Conservation (phyloP, 2,888 invertebrate genomes). For the Rhamnusium bicolor region DNA sequence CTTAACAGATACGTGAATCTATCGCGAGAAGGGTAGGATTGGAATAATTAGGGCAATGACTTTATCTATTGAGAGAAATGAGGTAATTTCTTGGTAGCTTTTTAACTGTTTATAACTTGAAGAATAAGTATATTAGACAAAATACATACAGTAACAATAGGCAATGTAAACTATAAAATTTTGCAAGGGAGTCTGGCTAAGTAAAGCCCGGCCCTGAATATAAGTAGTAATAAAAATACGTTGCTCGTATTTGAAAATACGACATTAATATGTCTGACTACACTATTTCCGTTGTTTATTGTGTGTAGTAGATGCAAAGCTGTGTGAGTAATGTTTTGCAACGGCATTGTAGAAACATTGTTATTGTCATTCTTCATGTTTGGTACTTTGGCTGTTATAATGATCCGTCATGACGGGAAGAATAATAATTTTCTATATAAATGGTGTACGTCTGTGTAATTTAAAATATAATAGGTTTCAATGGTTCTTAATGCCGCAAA, state of each 20-base stretch:
- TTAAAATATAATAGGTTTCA: conserved; percentile 9
- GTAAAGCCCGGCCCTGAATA: not conserved
- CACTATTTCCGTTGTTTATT: conserved; percentile 17
- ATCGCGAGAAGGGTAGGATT: too few relatives aligned
- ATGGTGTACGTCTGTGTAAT: conserved; percentile 13
- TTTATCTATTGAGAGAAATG: too few relatives aligned
- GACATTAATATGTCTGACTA: conserved; percentile 12
- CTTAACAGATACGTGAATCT: too few relatives aligned
- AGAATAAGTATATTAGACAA: too few relatives aligned
- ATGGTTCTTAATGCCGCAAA: not conserved
- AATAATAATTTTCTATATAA: conserved; percentile 22
- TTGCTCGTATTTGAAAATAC: conserved; percentile 15
- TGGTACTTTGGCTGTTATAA: conserved; percentile 15
- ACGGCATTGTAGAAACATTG: not conserved
- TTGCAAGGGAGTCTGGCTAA: not conserved
- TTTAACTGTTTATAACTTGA: too few relatives aligned
- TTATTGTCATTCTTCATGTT: conserved; percentile 4
- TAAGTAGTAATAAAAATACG: not conserved
- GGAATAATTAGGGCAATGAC: too few relatives aligned
- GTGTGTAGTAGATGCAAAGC: conserved; percentile 18
- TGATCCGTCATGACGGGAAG: not conserved
- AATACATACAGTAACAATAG: too few relatives aligned
- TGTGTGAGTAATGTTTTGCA: not conserved
- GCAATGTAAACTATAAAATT: not conserved
- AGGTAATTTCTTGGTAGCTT: too few relatives aligned